These are phyloP conservation scores for Xiphophorus hellerii DNA, from an alignment of 2,113 vertebrate genomes.

Conservation along the genomic window DNA sequence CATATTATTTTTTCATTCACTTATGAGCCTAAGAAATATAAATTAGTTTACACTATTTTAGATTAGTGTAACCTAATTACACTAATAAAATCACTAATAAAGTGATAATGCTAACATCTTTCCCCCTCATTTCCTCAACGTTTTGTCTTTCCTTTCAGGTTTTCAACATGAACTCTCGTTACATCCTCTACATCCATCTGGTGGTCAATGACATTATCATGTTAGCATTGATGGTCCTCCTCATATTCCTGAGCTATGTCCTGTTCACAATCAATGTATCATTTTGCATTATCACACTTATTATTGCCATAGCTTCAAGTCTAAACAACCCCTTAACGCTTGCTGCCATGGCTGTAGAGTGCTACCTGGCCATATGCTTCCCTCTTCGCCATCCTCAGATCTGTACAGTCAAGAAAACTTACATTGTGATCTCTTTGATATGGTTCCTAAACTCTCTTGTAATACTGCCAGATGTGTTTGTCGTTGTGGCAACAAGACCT, in stretches of 20 bases:
- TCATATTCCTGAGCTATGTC: slow-evolving; percentile 36
- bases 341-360: slow-evolving; percentile 69
- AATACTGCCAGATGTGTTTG: slow-evolving; percentile 64
- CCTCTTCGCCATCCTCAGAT: slow-evolving; percentile 65
- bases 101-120: too few species aligned
- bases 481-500: slow-evolving; percentile 59
- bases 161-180: slow-evolving; percentile 67
- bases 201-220: slow-evolving; percentile 60
- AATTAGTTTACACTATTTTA: too few species aligned
- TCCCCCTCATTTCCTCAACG: not conserved
- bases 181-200: slow-evolving; percentile 73
- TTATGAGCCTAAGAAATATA: too few species aligned
- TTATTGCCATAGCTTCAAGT: slow-evolving; percentile 40
- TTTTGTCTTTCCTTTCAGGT: slow-evolving; percentile 34
- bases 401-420: slow-evolving; percentile 66
- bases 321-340: slow-evolving; percentile 70
- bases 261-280: slow-evolving; percentile 54
- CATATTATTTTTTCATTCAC: too few species aligned
- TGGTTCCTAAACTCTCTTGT: slow-evolving; percentile 41
- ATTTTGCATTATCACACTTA: slow-evolving; percentile 59
- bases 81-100: too few species aligned
- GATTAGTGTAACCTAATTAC: too few species aligned
- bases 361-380: slow-evolving; percentile 71
- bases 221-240: slow-evolving; percentile 18
- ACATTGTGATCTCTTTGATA: slow-evolving; percentile 59